Evolutionary conservation across 2,888 invertebrate genomes (phyloP), one percentile per base, ranked within the genome.

Genomic region (Hoplodrina blanda): DNA sequence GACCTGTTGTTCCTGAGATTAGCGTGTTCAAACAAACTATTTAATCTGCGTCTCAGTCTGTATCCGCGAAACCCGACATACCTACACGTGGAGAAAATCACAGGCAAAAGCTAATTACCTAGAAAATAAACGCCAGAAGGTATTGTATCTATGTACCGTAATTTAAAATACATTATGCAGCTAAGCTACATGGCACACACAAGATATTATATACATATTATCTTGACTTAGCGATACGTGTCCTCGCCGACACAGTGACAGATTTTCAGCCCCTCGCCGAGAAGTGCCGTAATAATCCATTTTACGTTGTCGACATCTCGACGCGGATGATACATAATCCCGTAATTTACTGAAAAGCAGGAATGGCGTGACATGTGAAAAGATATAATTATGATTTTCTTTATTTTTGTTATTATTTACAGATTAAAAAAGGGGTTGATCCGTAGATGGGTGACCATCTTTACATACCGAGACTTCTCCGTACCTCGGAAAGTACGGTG

Each of bases 301-400:
- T 78, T 78, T 50, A 30, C 52, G 54, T 4, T 20, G 73, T 17
- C 71, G 82, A 78, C 82, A 55, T 65, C 62, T 62, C 55, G 82
- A 64, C 82, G 53, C 10, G 59, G 59, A 49, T 78, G 65, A 78
- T 78, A 81, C 65, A 78, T 78, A 78, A 65, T 71, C 77, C 73
- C 17, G 44, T 60, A 62, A 50, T 71, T 50, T 64, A 55, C 69
- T 68, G 50, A 77, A 44, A 44, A 64, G 46, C 60, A 44, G 44
- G 44, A 62, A 17, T 50, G 49, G 25, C 46, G n/a, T 50, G 15
- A 50, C 25, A 62, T 30, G 61, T 10, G n/a, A 52, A 57, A 60
- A 52, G 0, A 15, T 56, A 52, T 15, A n/a, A 41, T 50, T 50
- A n/a, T 25, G 20, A 55, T 11, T 73, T 59, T 19, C 6, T 62